Conservation (phyloP, 1,140 invertebrate species). For the Lordiphosa mommai region DNA sequence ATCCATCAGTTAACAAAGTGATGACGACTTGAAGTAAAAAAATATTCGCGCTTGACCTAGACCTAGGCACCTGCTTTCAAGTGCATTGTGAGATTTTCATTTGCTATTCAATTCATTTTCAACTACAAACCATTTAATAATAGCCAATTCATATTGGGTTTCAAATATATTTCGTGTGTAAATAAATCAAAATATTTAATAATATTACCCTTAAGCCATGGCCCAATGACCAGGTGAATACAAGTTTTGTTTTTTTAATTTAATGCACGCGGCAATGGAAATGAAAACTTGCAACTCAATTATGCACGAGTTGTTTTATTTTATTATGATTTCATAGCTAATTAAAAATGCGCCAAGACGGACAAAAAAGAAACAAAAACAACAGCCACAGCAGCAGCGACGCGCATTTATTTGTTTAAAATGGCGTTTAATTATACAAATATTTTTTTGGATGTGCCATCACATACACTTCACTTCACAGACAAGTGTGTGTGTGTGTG, state of each 20-base stretch:
- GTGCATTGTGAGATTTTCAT: too few species aligned
- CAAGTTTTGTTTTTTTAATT: slow-evolving; percentile 20
- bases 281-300: slow-evolving; percentile 52
- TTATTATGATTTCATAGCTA: slow-evolving; percentile 67
- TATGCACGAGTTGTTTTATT: slow-evolving; percentile 57
- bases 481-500: slow-evolving; percentile 1
- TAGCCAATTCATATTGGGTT: too few species aligned
- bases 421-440: slow-evolving; percentile 74
- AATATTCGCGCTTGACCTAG: too few species aligned
- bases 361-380: slow-evolving; percentile 20
- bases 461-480: slow-evolving; percentile 7
- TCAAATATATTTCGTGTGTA: too few species aligned
- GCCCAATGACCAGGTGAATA: neutral
- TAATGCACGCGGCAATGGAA: slow-evolving; percentile 46
- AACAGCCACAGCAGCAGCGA: slow-evolving; percentile 27
- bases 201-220: too few species aligned
- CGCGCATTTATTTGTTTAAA: slow-evolving; percentile 66
- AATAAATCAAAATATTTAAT: too few species aligned
- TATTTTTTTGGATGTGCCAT: slow-evolving; percentile 36
- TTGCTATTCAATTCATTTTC: too few species aligned
- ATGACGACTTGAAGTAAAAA: too few species aligned
- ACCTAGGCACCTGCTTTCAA: too few species aligned
- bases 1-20: too few species aligned
- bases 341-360: slow-evolving; percentile 66
- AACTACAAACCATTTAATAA: too few species aligned